Evolutionary conservation across 1,140 invertebrate genomes (phyloP).

Genomic region (Cotesia typhae): DNA sequence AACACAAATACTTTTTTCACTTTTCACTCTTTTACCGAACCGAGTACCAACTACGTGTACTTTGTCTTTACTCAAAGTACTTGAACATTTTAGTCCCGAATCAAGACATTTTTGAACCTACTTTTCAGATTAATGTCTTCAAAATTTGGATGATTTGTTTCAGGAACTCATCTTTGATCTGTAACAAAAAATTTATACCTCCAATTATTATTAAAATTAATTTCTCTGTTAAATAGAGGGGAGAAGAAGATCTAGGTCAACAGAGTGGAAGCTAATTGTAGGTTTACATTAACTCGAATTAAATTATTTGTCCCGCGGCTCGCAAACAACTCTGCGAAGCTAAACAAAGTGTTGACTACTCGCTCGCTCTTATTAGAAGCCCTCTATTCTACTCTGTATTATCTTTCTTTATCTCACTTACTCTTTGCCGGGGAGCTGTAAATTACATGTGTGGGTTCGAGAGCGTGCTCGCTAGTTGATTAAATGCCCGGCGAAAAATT

Average conservation of each 20-base stretch:
- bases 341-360: neutral
- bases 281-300: neutral
- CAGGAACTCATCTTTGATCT: too few species aligned
- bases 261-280: too few species aligned
- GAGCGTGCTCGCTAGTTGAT: constrained; percentile 34
- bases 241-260: too few species aligned
- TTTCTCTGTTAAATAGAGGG: too few species aligned
- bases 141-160: too few species aligned
- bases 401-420: neutral
- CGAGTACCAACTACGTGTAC: neutral
- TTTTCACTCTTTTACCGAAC: too few species aligned
- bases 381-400: neutral
- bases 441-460: constrained; percentile 32
- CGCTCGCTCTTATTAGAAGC: neutral
- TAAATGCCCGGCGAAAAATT: constrained; percentile 40
- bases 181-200: too few species aligned
- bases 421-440: neutral
- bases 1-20: neutral
- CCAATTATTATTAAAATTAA: too few species aligned
- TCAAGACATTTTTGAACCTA: neutral
- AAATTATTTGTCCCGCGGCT: neutral
- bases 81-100: neutral
- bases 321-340: neutral
- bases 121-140: too few species aligned
- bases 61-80: neutral